Percentiles rank a stretch among this genome's conserved stretches.
phyloP scores from a whole-genome alignment of 2,888 invertebrate genomes.

The Orthosia cruda region DNA sequence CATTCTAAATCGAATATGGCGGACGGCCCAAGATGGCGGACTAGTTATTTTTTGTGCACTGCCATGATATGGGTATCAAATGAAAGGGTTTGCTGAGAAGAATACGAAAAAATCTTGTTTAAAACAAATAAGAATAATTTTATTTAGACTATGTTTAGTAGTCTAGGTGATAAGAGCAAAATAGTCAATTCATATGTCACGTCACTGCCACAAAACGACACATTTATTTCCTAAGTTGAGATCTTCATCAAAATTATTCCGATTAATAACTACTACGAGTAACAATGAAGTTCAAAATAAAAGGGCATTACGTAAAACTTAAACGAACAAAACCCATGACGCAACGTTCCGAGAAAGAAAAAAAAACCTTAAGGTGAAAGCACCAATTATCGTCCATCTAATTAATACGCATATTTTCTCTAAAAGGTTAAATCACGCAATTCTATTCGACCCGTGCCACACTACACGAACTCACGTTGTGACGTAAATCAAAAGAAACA shows the following conservation, averaged over 20 bases:
- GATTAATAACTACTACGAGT: background rate
- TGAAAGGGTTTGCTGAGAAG: no score
- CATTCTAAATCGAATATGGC: no score
- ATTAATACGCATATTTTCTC: constrained; percentile 42
- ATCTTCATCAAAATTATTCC: no score
- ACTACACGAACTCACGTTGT: constrained; percentile 43
- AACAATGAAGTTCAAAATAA: background rate
- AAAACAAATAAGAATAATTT: no score
- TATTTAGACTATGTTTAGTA: no score
- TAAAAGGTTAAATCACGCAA: constrained; percentile 47
- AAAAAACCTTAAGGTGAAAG: constrained; percentile 43
- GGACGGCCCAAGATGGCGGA: no score
- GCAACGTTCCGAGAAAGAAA: constrained; percentile 5
- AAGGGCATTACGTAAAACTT: constrained; percentile 5
- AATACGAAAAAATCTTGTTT: no score
- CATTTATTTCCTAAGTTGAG: no score
- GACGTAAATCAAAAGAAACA: constrained; percentile 60
- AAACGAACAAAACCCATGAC: background rate
- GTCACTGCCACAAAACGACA: background rate
- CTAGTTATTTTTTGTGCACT: no score
- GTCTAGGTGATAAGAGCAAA: no score
- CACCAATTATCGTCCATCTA: constrained; percentile 44
- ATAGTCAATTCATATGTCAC: no score
- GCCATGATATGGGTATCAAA: no score
- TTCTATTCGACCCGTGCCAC: constrained; percentile 32